phyloP scores from a whole-genome alignment of 64 coral and sea anemone species.

The Cladopsammia gracilis region DNA sequence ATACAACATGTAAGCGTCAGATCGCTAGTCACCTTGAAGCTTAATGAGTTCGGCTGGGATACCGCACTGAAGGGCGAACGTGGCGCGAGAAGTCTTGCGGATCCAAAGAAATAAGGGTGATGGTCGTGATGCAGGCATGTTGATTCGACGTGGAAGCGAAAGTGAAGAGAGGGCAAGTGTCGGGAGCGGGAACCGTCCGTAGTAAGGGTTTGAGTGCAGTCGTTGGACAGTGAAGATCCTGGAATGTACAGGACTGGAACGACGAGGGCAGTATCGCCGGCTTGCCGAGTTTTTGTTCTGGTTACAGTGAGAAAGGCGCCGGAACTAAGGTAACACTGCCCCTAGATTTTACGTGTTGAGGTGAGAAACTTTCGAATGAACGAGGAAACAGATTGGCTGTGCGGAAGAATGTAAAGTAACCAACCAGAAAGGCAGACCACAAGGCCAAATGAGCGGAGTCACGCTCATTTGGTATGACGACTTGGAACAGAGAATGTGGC shows the following conservation, averaged over 20 bases:
- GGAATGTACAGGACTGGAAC: constrained; percentile 13
- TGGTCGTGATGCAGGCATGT: constrained; percentile 40
- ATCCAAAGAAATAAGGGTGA: too few relatives aligned
- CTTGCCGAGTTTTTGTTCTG: constrained; percentile 36
- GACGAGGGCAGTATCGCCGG: constrained; percentile 15
- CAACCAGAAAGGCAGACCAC: neutral
- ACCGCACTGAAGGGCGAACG: constrained; percentile 3
- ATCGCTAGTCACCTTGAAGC: neutral
- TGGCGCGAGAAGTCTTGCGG: too few relatives aligned
- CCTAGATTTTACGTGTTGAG: neutral
- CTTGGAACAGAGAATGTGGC: neutral
- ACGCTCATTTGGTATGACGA: neutral
- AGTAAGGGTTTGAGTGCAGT: neutral
- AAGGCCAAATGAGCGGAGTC: constrained; percentile 33
- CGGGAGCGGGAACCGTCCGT: constrained; percentile 15
- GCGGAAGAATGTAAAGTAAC: constrained; percentile 51
- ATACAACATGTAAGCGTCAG: neutral
- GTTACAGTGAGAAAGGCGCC: constrained; percentile 30
- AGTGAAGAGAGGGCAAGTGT: constrained; percentile 14
- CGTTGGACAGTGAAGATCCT: neutral
- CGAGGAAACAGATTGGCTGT: constrained; percentile 8
- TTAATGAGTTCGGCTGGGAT: neutral
- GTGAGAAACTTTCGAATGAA: neutral
- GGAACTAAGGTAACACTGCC: constrained; percentile 1
- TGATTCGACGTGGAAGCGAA: neutral